Evolutionary conservation across 2,797 vertebrate genomes (phyloP).

Genomic region (Myiotriccus ornatus): DNA sequence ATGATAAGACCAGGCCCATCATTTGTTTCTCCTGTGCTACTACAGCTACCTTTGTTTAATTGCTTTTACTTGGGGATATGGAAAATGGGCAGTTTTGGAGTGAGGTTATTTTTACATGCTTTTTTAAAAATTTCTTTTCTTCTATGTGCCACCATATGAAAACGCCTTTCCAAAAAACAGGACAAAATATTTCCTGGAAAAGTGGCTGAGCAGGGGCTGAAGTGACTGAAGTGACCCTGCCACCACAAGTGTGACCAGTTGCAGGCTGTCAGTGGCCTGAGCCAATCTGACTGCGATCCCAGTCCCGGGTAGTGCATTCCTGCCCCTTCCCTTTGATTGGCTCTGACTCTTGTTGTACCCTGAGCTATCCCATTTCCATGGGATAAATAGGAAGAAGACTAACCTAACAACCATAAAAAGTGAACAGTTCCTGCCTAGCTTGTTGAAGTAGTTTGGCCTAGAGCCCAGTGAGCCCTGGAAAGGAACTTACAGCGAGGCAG

Average conservation of each 20-base stretch:
- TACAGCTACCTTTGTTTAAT: background rate
- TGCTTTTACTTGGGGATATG: background rate
- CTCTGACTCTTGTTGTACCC: background rate
- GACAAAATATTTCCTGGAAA: background rate
- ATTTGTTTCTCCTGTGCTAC: background rate
- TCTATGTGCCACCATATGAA: background rate
- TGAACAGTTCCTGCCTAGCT: background rate
- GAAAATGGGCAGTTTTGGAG: background rate
- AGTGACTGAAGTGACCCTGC: background rate
- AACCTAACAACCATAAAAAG: background rate
- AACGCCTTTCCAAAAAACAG: background rate
- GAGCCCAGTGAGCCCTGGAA: background rate
- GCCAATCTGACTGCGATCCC: background rate
- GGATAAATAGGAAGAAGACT: background rate
- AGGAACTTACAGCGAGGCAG: background rate
- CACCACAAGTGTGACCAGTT: background rate
- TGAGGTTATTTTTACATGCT: background rate
- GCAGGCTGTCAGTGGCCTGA: background rate
- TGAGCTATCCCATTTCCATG: background rate
- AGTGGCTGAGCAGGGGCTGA: background rate
- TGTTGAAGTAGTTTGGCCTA: background rate
- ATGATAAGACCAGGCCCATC: background rate
- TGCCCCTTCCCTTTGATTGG: background rate
- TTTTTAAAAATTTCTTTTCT: background rate
- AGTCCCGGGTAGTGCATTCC: background rate